Conservation (phyloP, 1,140 invertebrate genomes). For the Heliothis subflexa region DNA sequence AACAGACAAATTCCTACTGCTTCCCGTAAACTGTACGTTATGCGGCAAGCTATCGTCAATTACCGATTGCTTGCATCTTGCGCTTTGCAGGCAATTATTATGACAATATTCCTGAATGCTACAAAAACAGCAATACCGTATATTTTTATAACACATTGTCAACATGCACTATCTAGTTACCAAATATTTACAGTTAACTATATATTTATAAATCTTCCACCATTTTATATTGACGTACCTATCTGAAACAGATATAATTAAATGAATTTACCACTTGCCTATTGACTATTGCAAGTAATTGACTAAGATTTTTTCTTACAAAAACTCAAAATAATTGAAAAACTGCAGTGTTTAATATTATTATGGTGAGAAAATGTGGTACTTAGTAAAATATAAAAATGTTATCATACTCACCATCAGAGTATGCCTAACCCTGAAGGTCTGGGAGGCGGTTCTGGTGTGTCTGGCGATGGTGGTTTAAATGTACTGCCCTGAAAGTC, state of each 20-base stretch:
- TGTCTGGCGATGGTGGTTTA: conserved; percentile 72
- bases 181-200: conserved; percentile 42
- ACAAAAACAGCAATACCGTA: conserved; percentile 11
- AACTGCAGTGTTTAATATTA: background rate
- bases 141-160: conserved; percentile 61
- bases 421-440: conserved; percentile 65
- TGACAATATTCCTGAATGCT: background rate
- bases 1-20: background rate
- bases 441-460: conserved; percentile 75
- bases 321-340: background rate
- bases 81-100: too few relatives aligned
- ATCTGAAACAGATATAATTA: background rate
- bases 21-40: background rate
- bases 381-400: background rate
- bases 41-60: background rate
- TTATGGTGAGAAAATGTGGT: background rate
- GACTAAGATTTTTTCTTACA: too few relatives aligned
- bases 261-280: background rate
- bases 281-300: background rate
- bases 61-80: background rate
- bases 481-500: conserved; percentile 75
- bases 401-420: conserved; percentile 59
- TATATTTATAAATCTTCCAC: conserved; percentile 37
- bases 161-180: conserved; percentile 61
- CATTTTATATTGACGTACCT: conserved; percentile 16